phyloP scores from a whole-genome alignment of 2,888 invertebrate genomes.

The Nomada lathburiana region DNA sequence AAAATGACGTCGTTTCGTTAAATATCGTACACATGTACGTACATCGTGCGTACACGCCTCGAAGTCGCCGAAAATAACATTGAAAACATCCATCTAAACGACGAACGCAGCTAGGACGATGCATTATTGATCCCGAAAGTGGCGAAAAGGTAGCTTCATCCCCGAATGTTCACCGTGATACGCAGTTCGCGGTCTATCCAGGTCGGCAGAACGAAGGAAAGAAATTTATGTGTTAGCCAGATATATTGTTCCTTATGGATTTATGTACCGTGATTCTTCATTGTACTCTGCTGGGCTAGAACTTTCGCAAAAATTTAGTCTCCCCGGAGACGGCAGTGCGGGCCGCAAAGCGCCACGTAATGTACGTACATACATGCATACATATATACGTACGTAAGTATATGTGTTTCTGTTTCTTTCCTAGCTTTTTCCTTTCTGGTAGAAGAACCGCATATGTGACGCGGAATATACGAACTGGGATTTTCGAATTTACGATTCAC shows the following conservation, averaged over 20 bases:
- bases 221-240: conserved; percentile 43
- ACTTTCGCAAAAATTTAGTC: conserved; percentile 38
- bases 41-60: background rate
- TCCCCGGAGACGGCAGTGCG: conserved; percentile 7
- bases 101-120: conserved; percentile 30
- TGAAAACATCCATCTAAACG: background rate
- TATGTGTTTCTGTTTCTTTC: conserved; percentile 3
- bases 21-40: too few species aligned
- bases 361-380: background rate
- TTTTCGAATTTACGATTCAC: conserved; percentile 25
- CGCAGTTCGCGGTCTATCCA: conserved; percentile 20
- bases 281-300: conserved; percentile 4
- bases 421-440: background rate
- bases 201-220: conserved; percentile 4
- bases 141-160: conserved; percentile 39
- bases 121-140: conserved; percentile 39
- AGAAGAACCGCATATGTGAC: background rate
- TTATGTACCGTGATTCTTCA: conserved; percentile 56
- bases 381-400: background rate
- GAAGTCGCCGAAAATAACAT: background rate
- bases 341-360: background rate
- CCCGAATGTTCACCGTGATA: conserved; percentile 35
- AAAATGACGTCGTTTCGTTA: too few species aligned
- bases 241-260: conserved; percentile 57
- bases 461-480: background rate